Conservation (phyloP, 2,113 vertebrate species). For the Mobula hypostoma region DNA sequence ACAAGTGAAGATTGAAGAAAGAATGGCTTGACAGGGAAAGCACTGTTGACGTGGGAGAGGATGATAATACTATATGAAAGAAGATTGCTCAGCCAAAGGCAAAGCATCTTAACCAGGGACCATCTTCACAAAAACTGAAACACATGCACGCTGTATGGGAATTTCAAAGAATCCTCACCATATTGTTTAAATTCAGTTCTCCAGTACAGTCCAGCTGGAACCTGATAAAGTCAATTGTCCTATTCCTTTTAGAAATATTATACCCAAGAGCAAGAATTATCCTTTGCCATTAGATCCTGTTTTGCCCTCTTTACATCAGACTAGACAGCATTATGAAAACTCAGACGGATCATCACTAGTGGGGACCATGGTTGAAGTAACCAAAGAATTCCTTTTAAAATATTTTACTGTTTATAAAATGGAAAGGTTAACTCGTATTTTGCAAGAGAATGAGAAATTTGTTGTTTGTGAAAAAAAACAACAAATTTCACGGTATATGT, state of each 20-base stretch:
- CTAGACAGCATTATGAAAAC: background rate
- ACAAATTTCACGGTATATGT: too few species aligned
- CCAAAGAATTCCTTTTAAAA: too few species aligned
- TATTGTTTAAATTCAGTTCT: background rate
- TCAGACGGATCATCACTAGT: background rate
- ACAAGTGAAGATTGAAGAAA: background rate
- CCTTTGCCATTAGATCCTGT: background rate
- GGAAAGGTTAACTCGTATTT: too few species aligned
- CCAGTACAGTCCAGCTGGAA: background rate
- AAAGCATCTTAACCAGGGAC: background rate
- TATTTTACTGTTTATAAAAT: too few species aligned
- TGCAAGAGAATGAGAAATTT: too few species aligned
- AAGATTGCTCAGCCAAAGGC: background rate
- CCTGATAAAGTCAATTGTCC: background rate
- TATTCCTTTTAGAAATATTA: background rate
- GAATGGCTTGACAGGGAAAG: background rate
- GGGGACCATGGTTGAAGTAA: too few species aligned
- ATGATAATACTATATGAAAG: background rate
- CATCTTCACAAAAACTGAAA: background rate
- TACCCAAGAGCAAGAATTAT: background rate
- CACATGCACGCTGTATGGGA: background rate
- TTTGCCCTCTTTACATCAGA: background rate
- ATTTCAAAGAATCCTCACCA: background rate
- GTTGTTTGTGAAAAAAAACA: too few species aligned
- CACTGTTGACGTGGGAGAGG: background rate